phyloP scores from a whole-genome alignment of 2,113 vertebrate genomes.

The Muscicapa adusta region DNA sequence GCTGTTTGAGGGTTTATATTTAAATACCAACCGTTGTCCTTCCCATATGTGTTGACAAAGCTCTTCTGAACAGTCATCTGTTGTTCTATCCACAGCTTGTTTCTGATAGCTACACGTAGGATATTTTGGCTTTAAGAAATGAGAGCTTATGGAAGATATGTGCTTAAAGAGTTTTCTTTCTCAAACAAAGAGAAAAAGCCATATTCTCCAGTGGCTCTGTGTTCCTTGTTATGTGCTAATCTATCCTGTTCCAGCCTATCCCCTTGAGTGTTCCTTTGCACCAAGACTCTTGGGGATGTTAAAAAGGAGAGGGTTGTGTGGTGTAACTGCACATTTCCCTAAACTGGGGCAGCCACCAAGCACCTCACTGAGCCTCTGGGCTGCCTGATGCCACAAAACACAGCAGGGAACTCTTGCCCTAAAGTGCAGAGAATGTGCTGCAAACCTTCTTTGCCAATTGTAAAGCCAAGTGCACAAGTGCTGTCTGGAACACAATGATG shows the following conservation, averaged over 20 bases:
- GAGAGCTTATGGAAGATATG: background rate
- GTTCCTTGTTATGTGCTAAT: background rate
- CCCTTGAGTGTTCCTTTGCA: background rate
- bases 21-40: background rate
- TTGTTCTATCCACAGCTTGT: background rate
- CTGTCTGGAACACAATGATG: background rate
- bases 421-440: accelerated
- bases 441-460: background rate
- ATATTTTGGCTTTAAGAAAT: background rate
- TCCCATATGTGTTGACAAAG: background rate
- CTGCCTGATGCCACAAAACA: background rate
- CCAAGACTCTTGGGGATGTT: background rate
- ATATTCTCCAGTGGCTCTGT: background rate
- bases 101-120: background rate
- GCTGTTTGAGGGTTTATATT: background rate
- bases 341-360: background rate
- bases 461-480: background rate
- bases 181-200: background rate
- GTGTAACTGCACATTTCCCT: background rate
- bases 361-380: background rate
- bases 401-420: background rate
- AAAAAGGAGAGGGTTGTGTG: background rate
- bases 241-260: background rate
- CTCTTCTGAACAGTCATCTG: background rate
- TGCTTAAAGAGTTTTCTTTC: background rate